Evolutionary conservation across 2,888 invertebrate genomes (phyloP), one percentile per base, ranked within the genome.

Genomic region (Thysanoteuthis rhombus): DNA sequence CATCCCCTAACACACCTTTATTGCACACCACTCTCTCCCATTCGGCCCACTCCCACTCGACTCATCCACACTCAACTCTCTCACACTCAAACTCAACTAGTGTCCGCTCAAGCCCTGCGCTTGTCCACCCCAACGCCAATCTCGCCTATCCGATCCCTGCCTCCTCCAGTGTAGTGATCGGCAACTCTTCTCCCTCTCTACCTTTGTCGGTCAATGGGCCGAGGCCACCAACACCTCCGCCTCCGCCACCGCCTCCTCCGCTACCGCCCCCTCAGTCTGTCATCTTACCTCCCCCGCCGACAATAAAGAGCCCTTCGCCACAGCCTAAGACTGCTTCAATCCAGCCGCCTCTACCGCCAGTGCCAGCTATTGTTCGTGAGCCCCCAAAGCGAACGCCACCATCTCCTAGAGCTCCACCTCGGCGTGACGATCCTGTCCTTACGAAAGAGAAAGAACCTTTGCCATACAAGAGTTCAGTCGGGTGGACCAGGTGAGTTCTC

Each of bases 401-500:
- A 22, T 39, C 58, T 36, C 47, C 47, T 25, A 47, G 93, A 58
- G 93, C 58, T 36, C 93, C 52, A n/a, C 93, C 36, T n/a, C 47
- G 93, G 39, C 36, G 58, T 12, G 93, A 93, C 28, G 52, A 47
- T 93, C 93, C 93, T 93, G 58, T 58, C 93, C 47, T 93, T 47
- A 92, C 42, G 25, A 93, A 93, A 39, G 93, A 93, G 39, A 93
- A 93, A 58, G 93, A 93, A 93, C 45, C 93, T 25, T 93, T 93
- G 58, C 93, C 93, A 47, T 93, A 92, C 45, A 93, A 93, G 39
- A 93, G 52, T 39, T 93, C 93, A 58, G 93, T 93, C 32, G 93
- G 93, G 39, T 93, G 93, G 93, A 58, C 93, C 52, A 93, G 93
- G 93, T 93, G 36, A 93, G 93, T 45, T n/a, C n/a, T n/a, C n/a